Evolutionary conservation across 35 echinoderm and acorn worm species (phyloP).

Genomic region (Diadema setosum): DNA sequence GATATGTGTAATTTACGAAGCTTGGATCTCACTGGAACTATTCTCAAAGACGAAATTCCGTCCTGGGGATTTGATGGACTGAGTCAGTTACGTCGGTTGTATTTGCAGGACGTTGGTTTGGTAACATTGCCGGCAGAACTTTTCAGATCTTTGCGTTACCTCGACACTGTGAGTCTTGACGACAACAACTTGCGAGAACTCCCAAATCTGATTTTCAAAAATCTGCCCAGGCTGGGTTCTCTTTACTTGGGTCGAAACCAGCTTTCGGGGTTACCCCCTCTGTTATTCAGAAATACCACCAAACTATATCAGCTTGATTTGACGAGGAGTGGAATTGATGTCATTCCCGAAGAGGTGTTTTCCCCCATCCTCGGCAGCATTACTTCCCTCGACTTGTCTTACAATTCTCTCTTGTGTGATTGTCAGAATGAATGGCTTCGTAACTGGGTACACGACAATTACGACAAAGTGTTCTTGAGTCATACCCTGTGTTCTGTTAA

Average conservation of each 20-base stretch:
- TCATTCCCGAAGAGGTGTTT: background rate
- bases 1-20: background rate
- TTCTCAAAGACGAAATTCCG: background rate
- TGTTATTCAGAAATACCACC: background rate
- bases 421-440: background rate
- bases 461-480: background rate
- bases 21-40: background rate
- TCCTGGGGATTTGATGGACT: background rate
- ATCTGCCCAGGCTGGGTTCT: background rate
- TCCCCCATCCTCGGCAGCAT: background rate
- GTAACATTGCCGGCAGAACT: background rate
- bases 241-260: background rate
- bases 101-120: background rate
- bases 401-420: background rate
- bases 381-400: background rate
- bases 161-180: background rate
- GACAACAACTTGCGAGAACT: background rate
- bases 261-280: background rate
- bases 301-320: background rate
- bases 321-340: background rate
- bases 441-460: background rate
- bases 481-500: background rate
- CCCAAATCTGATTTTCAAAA: background rate
- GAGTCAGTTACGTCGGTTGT: background rate
- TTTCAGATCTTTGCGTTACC: background rate